These are phyloP conservation scores for Saccopteryx leptura DNA, from an alignment of 2,113 vertebrate genomes.

Conservation along the genomic window DNA sequence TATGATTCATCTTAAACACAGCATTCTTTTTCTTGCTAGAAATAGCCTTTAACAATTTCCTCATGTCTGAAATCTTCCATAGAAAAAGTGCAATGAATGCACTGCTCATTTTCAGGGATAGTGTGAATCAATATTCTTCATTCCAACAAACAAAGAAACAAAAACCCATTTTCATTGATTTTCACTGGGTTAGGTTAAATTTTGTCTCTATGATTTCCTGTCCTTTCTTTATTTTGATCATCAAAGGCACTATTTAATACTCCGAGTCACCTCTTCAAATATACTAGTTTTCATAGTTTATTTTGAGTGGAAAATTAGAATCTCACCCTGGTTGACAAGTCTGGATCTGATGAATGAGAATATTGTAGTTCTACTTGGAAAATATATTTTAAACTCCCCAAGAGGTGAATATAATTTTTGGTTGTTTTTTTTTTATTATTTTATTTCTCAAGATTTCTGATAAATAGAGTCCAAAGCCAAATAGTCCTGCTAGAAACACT, in stretches of 20 bases:
- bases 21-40: constrained; percentile 21
- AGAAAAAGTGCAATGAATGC: not conserved
- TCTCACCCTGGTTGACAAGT: constrained; percentile 29
- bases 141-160: constrained; percentile 41
- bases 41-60: not conserved
- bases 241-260: constrained; percentile 63
- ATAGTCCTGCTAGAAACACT: not conserved
- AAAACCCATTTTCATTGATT: not conserved
- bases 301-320: constrained; percentile 68
- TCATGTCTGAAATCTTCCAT: constrained; percentile 4
- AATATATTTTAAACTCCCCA: not conserved
- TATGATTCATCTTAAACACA: not conserved
- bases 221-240: constrained; percentile 52
- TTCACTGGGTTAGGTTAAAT: constrained; percentile 36
- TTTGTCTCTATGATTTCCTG: constrained; percentile 5
- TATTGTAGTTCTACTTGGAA: constrained; percentile 44
- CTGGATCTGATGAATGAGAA: constrained; percentile 57
- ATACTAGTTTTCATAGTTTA: constrained; percentile 52
- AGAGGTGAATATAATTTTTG: not conserved
- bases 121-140: not conserved
- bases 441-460: constrained; percentile 52
- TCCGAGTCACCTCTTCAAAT: not conserved
- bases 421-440: constrained; percentile 36
- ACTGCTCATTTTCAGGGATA: not conserved
- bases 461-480: constrained; percentile 16